Conservation (phyloP, 2,797 vertebrate species). For the Lithobates pipiens region DNA sequence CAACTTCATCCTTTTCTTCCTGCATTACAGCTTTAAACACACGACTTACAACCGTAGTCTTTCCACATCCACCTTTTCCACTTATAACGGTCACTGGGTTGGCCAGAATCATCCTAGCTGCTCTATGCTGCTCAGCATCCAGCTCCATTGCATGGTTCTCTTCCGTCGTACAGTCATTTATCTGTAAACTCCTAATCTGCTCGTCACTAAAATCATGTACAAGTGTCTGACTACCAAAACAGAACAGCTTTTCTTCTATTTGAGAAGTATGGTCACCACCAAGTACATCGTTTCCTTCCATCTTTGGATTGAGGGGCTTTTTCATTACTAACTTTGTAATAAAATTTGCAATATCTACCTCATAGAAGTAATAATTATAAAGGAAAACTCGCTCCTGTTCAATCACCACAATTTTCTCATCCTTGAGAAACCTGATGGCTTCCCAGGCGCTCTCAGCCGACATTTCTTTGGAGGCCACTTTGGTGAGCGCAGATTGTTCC, state of each 20-base stretch:
- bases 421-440: conserved; percentile 78
- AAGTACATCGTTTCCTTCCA: conserved; percentile 74
- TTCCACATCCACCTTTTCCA: conserved; percentile 86
- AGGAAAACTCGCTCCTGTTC: conserved; percentile 74
- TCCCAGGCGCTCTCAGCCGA: conserved; percentile 69
- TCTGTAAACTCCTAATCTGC: not conserved
- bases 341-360: conserved; percentile 75
- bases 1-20: conserved; percentile 67
- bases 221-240: no score
- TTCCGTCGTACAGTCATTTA: conserved; percentile 5
- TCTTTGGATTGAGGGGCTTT: conserved; percentile 68
- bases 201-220: not conserved
- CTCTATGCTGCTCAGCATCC: conserved; percentile 78
- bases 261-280: not conserved
- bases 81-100: conserved; percentile 85
- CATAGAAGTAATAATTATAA: conserved; percentile 74
- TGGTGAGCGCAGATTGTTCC: conserved; percentile 68
- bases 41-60: conserved; percentile 82
- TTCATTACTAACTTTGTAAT: conserved; percentile 67
- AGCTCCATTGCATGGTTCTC: conserved; percentile 36
- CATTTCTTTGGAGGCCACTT: conserved; percentile 62
- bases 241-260: not conserved
- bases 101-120: conserved; percentile 79
- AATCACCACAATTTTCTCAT: conserved; percentile 69
- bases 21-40: conserved; percentile 77